phyloP scores from a whole-genome alignment of 2,797 vertebrate species.

The Meriones psammophilus region DNA sequence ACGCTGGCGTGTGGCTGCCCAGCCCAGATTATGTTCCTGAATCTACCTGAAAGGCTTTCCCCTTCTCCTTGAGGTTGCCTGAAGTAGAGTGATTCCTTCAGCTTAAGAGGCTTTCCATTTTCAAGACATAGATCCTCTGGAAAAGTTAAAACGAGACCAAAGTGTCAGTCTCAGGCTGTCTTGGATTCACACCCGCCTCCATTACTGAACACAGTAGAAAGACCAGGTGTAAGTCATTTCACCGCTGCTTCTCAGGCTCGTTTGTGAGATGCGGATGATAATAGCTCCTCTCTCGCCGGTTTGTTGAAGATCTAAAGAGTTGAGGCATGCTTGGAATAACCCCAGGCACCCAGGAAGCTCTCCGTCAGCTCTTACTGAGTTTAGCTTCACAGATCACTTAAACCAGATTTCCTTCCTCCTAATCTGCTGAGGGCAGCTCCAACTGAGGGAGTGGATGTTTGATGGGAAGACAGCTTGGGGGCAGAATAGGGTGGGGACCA shows the following conservation, averaged over 20 bases:
- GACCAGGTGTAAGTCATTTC: neutral
- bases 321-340: neutral
- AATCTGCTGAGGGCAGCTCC: neutral
- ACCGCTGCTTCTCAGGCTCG: neutral
- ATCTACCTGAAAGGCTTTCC: neutral
- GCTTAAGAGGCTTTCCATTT: constrained; percentile 2
- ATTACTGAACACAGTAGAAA: neutral
- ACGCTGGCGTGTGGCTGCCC: neutral
- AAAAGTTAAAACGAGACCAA: neutral
- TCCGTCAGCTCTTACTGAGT: neutral
- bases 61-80: neutral
- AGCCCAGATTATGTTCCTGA: neutral
- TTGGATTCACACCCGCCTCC: neutral
- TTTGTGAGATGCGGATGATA: neutral
- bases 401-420: constrained; percentile 40
- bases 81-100: neutral
- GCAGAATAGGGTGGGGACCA: neutral
- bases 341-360: neutral
- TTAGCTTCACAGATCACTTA: neutral
- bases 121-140: neutral
- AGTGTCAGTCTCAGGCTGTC: neutral
- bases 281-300: neutral
- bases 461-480: neutral
- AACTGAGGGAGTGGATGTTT: neutral
- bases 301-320: neutral